Percentiles rank a stretch among this genome's conserved stretches.
These are phyloP conservation scores for Tenualosa ilisha DNA, from an alignment of 2,797 vertebrate genomes.

Conservation along the genomic window DNA sequence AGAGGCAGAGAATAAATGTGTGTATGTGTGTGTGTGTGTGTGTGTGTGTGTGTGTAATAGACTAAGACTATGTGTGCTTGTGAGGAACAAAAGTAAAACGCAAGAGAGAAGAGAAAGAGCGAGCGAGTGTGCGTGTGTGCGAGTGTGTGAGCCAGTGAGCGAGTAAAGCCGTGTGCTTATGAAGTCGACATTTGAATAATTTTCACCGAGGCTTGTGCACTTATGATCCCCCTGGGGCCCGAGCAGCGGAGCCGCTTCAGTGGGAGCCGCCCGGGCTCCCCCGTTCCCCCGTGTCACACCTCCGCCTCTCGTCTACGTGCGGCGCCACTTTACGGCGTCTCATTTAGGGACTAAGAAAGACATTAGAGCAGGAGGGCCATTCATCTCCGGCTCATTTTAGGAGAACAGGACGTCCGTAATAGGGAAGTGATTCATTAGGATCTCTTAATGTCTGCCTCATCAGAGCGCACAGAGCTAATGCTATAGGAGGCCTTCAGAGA, in stretches of 20 bases:
- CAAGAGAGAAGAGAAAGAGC: not conserved
- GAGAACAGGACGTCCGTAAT: not conserved
- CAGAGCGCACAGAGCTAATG: not conserved
- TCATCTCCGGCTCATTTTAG: constrained; percentile 5
- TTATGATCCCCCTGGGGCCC: not conserved
- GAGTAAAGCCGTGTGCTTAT: not conserved
- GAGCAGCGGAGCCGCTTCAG: not conserved
- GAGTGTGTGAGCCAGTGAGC: not conserved
- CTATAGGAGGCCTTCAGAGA: not conserved
- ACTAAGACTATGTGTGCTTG: constrained; percentile 29
- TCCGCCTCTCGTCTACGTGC: not conserved
- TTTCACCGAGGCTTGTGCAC: not conserved
- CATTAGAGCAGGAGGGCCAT: not conserved
- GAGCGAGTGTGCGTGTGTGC: not conserved
- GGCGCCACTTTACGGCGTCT: not conserved
- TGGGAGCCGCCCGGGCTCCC: not conserved
- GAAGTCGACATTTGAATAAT: constrained; percentile 9
- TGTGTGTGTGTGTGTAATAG: constrained; percentile 29
- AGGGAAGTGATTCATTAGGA: not conserved
- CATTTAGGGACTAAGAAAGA: not conserved
- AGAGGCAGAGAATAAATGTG: constrained; percentile 41
- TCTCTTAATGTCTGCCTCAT: not conserved
- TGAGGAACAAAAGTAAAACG: not conserved
- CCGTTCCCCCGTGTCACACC: not conserved
- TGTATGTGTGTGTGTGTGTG: constrained; percentile 25